These are phyloP conservation scores for Drosophila neonasuta DNA, from an alignment of 2,888 invertebrate species.

Conservation along the genomic window DNA sequence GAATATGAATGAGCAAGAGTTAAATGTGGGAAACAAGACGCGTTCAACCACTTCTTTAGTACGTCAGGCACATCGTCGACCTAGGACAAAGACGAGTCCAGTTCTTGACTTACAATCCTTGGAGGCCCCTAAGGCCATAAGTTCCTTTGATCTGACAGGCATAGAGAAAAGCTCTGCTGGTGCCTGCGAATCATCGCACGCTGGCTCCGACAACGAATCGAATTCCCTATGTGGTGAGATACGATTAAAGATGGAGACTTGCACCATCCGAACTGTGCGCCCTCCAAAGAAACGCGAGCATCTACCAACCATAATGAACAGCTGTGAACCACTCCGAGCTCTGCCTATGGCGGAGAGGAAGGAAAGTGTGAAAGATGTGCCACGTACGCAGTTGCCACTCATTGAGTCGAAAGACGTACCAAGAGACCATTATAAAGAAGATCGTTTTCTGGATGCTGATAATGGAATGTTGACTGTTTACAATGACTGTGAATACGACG, in stretches of 20 bases:
- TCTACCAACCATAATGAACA: constrained; percentile 35
- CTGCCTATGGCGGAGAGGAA: constrained; percentile 47
- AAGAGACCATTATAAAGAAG: constrained; percentile 20
- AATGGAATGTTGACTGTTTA: constrained; percentile 15
- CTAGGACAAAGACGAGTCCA: constrained; percentile 51
- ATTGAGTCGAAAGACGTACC: constrained; percentile 22
- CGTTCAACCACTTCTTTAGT: constrained; percentile 53
- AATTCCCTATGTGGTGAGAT: constrained; percentile 40
- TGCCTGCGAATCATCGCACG: neutral
- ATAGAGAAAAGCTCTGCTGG: neutral
- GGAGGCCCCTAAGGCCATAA: constrained; percentile 5
- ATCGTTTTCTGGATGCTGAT: constrained; percentile 14
- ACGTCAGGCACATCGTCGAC: constrained; percentile 56
- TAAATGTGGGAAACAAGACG: constrained; percentile 28
- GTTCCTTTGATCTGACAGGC: neutral
- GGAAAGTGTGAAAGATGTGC: constrained; percentile 50
- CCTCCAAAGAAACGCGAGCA: constrained; percentile 45
- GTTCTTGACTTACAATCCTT: constrained; percentile 30
- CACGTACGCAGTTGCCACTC: constrained; percentile 29
- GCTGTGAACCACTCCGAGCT: constrained; percentile 40
- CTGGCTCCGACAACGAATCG: constrained; percentile 43
- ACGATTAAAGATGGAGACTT: constrained; percentile 56
- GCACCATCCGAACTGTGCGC: constrained; percentile 52
- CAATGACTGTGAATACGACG: constrained; percentile 18
- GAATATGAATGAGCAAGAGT: constrained; percentile 45